Conservation (phyloP, 2,113 vertebrate genomes). For the Tauraco erythrolophus region DNA sequence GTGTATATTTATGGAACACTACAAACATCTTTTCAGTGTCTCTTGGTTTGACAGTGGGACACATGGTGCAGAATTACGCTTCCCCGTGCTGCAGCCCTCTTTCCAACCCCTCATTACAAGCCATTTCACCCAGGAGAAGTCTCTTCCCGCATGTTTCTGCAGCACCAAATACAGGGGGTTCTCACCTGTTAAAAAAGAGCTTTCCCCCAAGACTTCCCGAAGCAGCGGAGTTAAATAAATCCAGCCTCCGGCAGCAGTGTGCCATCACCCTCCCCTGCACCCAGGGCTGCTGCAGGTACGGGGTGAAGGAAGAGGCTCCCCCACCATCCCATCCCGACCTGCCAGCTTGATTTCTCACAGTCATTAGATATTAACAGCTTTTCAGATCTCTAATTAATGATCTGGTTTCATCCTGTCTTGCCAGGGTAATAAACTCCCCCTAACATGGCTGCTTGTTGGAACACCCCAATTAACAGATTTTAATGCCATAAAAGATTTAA, state of each 20-base stretch:
- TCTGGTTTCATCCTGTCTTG: not conserved
- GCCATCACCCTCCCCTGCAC: not conserved
- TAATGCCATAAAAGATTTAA: not conserved
- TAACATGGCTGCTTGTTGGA: not conserved
- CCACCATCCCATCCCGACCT: not conserved
- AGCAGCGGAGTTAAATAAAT: not conserved
- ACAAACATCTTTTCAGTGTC: not conserved
- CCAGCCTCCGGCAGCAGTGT: not conserved
- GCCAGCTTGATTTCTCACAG: not conserved
- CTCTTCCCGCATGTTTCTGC: accelerated
- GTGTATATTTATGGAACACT: not conserved
- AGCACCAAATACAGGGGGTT: not conserved
- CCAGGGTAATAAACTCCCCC: not conserved
- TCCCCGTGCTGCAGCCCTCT: accelerated
- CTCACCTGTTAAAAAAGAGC: not conserved
- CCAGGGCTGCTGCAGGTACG: not conserved
- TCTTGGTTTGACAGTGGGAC: not conserved
- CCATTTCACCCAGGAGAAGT: not conserved
- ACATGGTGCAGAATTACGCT: not conserved
- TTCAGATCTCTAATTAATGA: not conserved
- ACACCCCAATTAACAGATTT: not conserved
- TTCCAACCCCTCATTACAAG: not conserved
- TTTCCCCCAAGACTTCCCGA: not conserved
- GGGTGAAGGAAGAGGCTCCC: not conserved
- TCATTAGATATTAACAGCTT: not conserved